These are phyloP conservation scores for Chaetops frenatus DNA, from an alignment of 2,113 vertebrate genomes.

Conservation along the genomic window DNA sequence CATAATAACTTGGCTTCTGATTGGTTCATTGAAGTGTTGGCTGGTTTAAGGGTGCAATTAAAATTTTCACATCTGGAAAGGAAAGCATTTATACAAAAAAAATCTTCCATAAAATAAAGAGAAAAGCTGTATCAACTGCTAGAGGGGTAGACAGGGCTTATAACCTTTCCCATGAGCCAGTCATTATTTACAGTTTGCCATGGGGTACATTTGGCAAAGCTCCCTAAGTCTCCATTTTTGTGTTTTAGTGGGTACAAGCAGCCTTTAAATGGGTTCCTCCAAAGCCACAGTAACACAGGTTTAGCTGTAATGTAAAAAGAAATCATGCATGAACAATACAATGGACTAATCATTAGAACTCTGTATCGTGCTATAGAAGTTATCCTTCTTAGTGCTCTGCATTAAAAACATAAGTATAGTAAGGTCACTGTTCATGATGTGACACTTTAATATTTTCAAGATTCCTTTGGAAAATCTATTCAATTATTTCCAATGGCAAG, in stretches of 20 bases:
- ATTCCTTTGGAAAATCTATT: neutral
- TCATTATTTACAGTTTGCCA: neutral
- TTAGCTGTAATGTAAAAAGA: conserved; percentile 49
- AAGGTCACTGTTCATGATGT: neutral
- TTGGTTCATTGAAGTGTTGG: neutral
- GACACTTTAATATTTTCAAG: neutral
- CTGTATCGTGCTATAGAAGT: neutral
- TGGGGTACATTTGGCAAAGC: neutral
- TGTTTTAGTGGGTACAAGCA: conserved; percentile 42
- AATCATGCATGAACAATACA: conserved; percentile 38
- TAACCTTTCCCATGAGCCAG: neutral
- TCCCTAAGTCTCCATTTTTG: neutral
- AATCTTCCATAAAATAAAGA: neutral
- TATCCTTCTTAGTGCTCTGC: neutral
- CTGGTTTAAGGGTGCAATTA: neutral
- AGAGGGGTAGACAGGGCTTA: neutral
- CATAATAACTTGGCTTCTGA: neutral
- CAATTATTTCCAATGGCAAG: neutral
- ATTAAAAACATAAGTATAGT: neutral
- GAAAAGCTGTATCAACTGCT: neutral
- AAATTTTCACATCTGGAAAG: neutral
- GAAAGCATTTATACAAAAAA: neutral
- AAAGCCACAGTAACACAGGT: conserved; percentile 9
- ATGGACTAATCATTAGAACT: conserved; percentile 49
- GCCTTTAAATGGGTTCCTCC: conserved; percentile 47